Percentiles rank a stretch among this genome's conserved stretches.
phyloP scores from a whole-genome alignment of 2,113 vertebrate genomes.

The Forbesichthys agassizii region DNA sequence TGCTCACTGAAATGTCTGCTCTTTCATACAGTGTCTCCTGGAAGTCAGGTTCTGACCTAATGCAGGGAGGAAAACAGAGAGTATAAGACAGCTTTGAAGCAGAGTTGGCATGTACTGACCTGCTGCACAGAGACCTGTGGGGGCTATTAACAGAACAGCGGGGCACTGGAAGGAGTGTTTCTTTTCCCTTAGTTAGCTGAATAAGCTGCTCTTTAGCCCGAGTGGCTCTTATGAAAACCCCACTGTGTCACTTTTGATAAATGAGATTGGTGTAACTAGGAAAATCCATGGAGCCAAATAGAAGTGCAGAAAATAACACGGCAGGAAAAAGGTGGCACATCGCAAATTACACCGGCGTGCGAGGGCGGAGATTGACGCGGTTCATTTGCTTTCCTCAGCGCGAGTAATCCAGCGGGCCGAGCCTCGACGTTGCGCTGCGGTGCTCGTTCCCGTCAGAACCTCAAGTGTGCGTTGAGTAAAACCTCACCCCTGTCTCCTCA shows the following conservation, averaged over 20 bases:
- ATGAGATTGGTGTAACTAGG: constrained; percentile 35
- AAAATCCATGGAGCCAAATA: constrained; percentile 21
- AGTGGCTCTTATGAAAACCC: constrained; percentile 38
- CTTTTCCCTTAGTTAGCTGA: constrained; percentile 41
- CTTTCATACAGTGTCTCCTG: constrained; percentile 23
- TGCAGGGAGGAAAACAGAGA: not conserved
- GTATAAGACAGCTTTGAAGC: not conserved
- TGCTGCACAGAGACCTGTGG: constrained; percentile 11
- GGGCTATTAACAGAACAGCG: constrained; percentile 29
- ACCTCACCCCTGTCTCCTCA: not conserved
- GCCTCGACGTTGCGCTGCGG: too few relatives aligned
- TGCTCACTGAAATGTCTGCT: constrained; percentile 40
- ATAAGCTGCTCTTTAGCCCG: constrained; percentile 45
- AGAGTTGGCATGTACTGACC: constrained; percentile 4
- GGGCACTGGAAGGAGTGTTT: constrained; percentile 15
- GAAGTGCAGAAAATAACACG: constrained; percentile 30
- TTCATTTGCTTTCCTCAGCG: not conserved
- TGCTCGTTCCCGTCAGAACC: too few relatives aligned
- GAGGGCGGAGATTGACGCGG: not conserved
- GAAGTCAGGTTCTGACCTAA: not conserved
- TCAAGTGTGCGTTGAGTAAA: not conserved
- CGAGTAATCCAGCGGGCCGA: not conserved
- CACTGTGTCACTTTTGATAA: constrained; percentile 58
- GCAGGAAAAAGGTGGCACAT: constrained; percentile 33
- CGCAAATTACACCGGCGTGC: not conserved